A percentile compares a stretch with the other conserved stretches of the same genome.
Conservation (phyloP, 2,797 vertebrate species). For the Synaphobranchus kaupii region DNA sequence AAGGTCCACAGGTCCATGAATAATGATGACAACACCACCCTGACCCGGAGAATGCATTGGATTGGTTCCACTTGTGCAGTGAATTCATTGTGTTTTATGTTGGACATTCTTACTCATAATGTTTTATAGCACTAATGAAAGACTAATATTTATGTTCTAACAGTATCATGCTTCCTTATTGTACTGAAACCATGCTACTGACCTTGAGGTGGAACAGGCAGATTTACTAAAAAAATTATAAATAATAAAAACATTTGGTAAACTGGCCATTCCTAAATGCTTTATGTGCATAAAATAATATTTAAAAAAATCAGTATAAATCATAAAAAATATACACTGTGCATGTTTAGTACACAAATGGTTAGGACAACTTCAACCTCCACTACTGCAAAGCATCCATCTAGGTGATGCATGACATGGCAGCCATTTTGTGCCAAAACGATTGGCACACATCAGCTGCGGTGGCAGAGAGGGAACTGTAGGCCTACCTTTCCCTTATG, state of each 20-base stretch:
- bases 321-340: not conserved
- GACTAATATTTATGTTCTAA: not conserved
- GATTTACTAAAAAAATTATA: not conserved
- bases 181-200: not conserved
- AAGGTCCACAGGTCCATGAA: not conserved
- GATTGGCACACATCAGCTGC: not conserved
- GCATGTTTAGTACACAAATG: not conserved
- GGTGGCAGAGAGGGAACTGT: not conserved
- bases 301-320: not conserved
- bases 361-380: not conserved
- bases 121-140: slow-evolving; percentile 1
- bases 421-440: not conserved
- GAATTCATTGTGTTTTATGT: not conserved
- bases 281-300: not conserved
- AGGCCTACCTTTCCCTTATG: not conserved
- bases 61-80: not conserved
- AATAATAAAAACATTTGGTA: not conserved
- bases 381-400: not conserved
- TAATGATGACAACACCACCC: not conserved
- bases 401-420: not conserved
- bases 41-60: not conserved
- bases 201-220: no score
- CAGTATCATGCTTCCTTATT: not conserved
- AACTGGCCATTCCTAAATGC: not conserved
- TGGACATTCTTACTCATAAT: not conserved